These are phyloP conservation scores for Leucophenga montana DNA, from an alignment of 2,888 invertebrate species.

Conservation along the genomic window DNA sequence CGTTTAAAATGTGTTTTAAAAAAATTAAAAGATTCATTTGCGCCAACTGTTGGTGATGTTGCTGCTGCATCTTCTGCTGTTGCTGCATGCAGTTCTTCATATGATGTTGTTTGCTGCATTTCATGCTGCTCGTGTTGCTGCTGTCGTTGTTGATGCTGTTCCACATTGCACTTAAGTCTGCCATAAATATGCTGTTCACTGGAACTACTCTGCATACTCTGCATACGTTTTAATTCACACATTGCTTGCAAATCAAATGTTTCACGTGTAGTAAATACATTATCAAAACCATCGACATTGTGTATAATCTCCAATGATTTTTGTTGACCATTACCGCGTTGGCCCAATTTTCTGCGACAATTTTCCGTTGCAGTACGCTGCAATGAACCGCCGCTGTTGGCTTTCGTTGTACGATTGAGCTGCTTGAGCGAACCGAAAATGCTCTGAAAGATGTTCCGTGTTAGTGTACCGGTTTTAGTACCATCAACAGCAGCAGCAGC, in stretches of 20 bases:
- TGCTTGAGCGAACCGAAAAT: conserved; percentile 65
- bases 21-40: too few relatives aligned
- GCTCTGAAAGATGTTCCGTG: conserved; percentile 51
- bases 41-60: too few relatives aligned
- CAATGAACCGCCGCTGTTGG: conserved; percentile 42
- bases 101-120: not conserved
- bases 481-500: too few relatives aligned
- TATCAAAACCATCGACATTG: conserved; percentile 67
- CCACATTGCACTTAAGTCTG: conserved; percentile 43
- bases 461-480: conserved; percentile 41
- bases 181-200: conserved; percentile 72
- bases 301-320: conserved; percentile 69
- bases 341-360: conserved; percentile 38
- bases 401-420: conserved; percentile 45
- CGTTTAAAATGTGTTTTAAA: conserved; percentile 16
- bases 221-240: conserved; percentile 65
- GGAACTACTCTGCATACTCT: conserved; percentile 62
- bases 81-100: conserved; percentile 19
- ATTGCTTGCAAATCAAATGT: conserved; percentile 71
- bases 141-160: conserved; percentile 31
- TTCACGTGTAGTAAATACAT: conserved; percentile 70
- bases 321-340: conserved; percentile 26
- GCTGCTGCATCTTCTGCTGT: not conserved
- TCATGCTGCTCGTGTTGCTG: not conserved
- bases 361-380: conserved; percentile 39